Base-by-base conservation (phyloP, 2,888 invertebrate genomes). In the Myopa testacea region DNA sequence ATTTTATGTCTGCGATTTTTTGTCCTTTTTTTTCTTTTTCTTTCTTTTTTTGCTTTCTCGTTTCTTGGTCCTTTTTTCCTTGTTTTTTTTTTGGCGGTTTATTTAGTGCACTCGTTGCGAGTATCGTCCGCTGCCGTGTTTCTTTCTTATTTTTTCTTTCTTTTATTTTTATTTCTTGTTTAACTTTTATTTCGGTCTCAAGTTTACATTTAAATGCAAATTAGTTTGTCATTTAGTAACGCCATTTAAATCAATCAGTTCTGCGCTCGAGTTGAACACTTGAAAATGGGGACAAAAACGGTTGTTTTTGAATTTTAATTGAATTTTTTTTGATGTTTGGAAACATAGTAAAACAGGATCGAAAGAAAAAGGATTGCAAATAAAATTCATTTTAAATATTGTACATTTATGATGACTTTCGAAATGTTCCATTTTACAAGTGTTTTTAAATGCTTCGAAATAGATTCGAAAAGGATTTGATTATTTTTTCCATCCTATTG, bases 181-280 rank as follows among this genome's bases (percentile, higher is more conserved):
- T 50, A 55, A 4, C 10, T 55, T 55, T 55, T 16, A 55, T 6
- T 16, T 55, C 14, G 14, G 14, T n/a, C 55, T 55, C n/a, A 55
- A 65, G 77, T 81, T 55, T 79, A 81, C 81, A 84, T 86, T 85
- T 82, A 83, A 85, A 86, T 86, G 86, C 86, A 85, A 85, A 85
- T 85, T 86, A 86, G 85, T 85, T 83, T 83, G 86, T 86, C 86
- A 84, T 84, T 86, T 85, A 84, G 83, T 83, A 84, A 77, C 81
- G 77, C 78, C 69, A 76, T 76, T 80, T 77, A 82, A 82, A 85
- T 86, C 83, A 81, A 85, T 85, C 85, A 86, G 52, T 55, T 40
- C 45, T 45, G 45, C 45, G 3, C 45, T 45, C 10, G 45, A 10
- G 6, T 10, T 45, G 37, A 16, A 63, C 34, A 12, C 63, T 63